Conservation (phyloP, 2,113 vertebrate genomes). For the Laticauda laticaudata region DNA sequence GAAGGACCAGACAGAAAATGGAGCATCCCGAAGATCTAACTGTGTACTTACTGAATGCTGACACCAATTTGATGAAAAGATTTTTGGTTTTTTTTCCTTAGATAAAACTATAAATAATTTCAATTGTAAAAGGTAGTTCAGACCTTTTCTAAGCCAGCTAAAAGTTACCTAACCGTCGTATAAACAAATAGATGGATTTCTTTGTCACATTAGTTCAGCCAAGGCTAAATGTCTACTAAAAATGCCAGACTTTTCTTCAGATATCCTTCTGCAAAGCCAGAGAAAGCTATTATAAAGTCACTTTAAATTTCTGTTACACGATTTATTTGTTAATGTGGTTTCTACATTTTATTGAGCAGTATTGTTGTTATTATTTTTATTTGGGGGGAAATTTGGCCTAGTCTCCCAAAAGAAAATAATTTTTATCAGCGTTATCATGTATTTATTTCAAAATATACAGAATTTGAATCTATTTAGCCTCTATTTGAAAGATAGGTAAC, state of each 20-base stretch:
- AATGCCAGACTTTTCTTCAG: not conserved
- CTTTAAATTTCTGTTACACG: not conserved
- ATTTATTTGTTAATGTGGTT: not conserved
- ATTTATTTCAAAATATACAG: not conserved
- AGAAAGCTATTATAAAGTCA: not conserved
- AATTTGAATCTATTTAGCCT: not conserved
- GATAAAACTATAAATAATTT: not conserved
- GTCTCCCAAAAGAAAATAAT: not conserved
- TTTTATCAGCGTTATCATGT: not conserved
- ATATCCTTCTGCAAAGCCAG: not conserved
- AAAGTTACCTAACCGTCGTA: not conserved
- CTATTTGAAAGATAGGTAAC: not conserved
- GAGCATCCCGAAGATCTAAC: not conserved
- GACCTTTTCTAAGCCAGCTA: not conserved
- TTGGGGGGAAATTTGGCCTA: not conserved
- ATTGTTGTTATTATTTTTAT: not conserved
- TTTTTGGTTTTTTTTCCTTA: not conserved
- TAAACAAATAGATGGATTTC: slow-evolving; percentile 3
- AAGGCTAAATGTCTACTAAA: not conserved
- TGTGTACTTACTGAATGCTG: not conserved
- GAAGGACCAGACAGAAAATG: not conserved
- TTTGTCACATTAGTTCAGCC: not conserved
- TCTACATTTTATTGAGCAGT: not conserved
- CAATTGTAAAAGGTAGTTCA: not conserved
- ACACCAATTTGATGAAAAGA: not conserved